A percentile compares a stretch with the other conserved stretches of the same genome.
Evolutionary conservation across 2,113 vertebrate genomes (phyloP).

Genomic region (Octodon degus): DNA sequence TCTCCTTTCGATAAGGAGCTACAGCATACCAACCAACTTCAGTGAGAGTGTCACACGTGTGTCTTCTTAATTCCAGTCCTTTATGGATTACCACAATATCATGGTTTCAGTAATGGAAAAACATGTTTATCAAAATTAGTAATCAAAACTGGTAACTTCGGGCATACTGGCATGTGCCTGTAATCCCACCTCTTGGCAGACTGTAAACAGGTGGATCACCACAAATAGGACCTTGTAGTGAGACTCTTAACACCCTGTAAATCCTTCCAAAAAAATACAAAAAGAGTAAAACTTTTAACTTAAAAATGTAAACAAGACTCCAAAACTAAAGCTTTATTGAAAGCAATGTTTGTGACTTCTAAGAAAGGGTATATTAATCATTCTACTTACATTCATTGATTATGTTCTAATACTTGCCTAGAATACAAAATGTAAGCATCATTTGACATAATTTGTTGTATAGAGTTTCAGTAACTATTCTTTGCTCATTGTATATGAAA

Average conservation of each 20-base stretch:
- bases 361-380: conserved; percentile 22
- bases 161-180: too few species aligned
- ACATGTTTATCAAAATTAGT: background rate
- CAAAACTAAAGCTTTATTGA: conserved; percentile 55
- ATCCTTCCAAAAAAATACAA: too few species aligned
- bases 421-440: conserved; percentile 23
- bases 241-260: too few species aligned
- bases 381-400: conserved; percentile 52
- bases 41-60: conserved; percentile 13
- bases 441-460: background rate
- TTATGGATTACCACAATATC: conserved; percentile 28
- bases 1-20: conserved; percentile 6
- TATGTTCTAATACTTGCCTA: background rate
- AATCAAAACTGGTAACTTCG: conserved; percentile 58
- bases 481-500: conserved; percentile 15
- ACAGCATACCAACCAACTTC: background rate
- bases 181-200: too few species aligned
- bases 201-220: too few species aligned
- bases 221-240: too few species aligned
- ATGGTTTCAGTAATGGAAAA: conserved; percentile 57
- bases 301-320: conserved; percentile 61
- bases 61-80: background rate
- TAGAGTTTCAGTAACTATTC: conserved; percentile 12
- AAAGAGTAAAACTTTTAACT: background rate
- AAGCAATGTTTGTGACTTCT: background rate